A percentile compares a stretch with the other conserved stretches of the same genome.
These are phyloP conservation scores for Heliconius aoede DNA, from an alignment of 2,888 invertebrate genomes.

Conservation along the genomic window DNA sequence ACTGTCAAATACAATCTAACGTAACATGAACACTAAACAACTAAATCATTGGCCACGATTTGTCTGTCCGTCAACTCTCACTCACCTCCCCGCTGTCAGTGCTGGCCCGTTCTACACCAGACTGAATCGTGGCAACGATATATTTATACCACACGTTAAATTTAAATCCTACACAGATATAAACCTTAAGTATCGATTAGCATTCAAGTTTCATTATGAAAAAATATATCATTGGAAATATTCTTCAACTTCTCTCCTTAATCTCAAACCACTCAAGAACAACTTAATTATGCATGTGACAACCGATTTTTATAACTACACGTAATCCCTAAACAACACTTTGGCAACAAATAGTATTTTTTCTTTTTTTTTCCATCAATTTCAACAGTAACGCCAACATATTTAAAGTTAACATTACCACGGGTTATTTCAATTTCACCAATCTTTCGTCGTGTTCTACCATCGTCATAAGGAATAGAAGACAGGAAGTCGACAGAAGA, in stretches of 20 bases:
- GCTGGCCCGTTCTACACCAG: constrained; percentile 45
- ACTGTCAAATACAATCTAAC: constrained; percentile 78
- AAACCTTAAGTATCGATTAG: constrained; percentile 82
- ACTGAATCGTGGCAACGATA: constrained; percentile 67
- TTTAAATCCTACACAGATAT: constrained; percentile 82
- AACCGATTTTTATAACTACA: constrained; percentile 82
- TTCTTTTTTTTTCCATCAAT: constrained; percentile 66
- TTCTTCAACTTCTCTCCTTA: constrained; percentile 81
- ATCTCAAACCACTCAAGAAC: constrained; percentile 81
- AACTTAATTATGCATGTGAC: constrained; percentile 83
- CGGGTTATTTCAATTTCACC: constrained; percentile 55
- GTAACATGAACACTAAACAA: constrained; percentile 83
- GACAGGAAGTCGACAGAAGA: constrained; percentile 74
- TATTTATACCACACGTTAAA: constrained; percentile 79
- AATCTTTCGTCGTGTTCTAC: constrained; percentile 63
- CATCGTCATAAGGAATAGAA: constrained; percentile 73
- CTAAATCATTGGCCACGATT: constrained; percentile 74
- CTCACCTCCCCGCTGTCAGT: constrained; percentile 40
- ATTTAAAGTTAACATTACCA: constrained; percentile 71
- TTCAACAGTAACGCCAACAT: constrained; percentile 74
- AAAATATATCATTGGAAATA: constrained; percentile 84
- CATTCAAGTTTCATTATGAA: constrained; percentile 82
- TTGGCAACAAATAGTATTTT: constrained; percentile 83
- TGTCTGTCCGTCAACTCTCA: constrained; percentile 53
- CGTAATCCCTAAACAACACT: constrained; percentile 82